A percentile compares a stretch with the other conserved stretches of the same genome.
Evolutionary conservation across 2,113 vertebrate species (phyloP).

Genomic region (Poeciliopsis retropinna): DNA sequence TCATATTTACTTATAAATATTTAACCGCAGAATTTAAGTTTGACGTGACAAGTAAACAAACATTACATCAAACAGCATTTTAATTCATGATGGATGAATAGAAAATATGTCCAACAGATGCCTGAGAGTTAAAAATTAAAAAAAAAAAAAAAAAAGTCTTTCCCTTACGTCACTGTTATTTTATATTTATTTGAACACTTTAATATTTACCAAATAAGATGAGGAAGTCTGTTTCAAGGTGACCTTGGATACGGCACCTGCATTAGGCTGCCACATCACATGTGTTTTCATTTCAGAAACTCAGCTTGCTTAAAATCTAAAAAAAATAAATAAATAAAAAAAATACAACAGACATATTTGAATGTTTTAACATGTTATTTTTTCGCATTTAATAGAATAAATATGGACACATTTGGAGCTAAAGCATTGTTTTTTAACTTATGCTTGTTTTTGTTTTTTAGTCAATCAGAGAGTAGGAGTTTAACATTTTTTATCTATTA

Average conservation of each 20-base stretch:
- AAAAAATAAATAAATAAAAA: not conserved
- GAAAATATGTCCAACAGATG: slow-evolving; percentile 6
- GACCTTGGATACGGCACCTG: slow-evolving; percentile 40
- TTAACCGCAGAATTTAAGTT: slow-evolving; percentile 10
- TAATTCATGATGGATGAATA: slow-evolving; percentile 11
- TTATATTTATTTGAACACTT: not conserved
- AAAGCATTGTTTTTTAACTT: too few species aligned
- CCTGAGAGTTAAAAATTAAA: slow-evolving; percentile 11
- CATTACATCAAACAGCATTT: slow-evolving; percentile 9
- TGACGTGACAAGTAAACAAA: not conserved
- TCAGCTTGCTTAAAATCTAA: slow-evolving; percentile 19
- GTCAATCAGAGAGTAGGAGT: too few species aligned
- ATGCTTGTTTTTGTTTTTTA: too few species aligned
- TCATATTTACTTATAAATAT: slow-evolving; percentile 13
- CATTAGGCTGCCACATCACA: slow-evolving; percentile 9
- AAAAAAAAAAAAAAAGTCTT: not conserved
- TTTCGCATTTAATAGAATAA: slow-evolving; percentile 33
- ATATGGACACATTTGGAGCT: not conserved
- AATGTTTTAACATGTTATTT: slow-evolving; percentile 26
- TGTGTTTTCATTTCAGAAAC: slow-evolving; percentile 28
- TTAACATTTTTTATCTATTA: too few species aligned
- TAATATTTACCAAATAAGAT: not conserved
- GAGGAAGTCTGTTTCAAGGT: slow-evolving; percentile 42
- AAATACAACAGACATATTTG: not conserved
- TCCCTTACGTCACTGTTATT: not conserved